Conservation (phyloP, 2,797 vertebrate genomes). For the Denticeps clupeoides region DNA sequence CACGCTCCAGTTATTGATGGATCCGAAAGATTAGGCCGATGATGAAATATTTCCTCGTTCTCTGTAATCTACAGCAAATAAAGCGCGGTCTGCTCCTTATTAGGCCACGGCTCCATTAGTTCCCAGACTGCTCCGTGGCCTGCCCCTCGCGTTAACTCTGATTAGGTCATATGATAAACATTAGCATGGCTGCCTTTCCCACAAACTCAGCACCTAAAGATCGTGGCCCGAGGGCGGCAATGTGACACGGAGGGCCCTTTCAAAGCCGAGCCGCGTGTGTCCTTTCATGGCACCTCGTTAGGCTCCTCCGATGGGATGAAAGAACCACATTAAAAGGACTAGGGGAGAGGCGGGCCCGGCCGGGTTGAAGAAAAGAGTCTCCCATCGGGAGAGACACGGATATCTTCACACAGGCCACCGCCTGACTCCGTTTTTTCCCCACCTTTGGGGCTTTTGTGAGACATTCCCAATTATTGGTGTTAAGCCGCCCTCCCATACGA, state of each 20-base stretch:
- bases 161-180: conserved; percentile 87
- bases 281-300: conserved; percentile 67
- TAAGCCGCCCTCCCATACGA: not conserved
- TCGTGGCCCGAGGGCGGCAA: conserved; percentile 60
- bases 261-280: conserved; percentile 69
- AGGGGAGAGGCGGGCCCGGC: not conserved
- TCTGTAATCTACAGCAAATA: conserved; percentile 57
- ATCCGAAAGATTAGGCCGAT: conserved; percentile 50
- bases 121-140: conserved; percentile 67
- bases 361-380: conserved; percentile 38
- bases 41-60: conserved; percentile 69
- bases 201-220: conserved; percentile 68
- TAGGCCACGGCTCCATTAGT: conserved; percentile 56
- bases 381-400: conserved; percentile 46
- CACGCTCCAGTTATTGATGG: conserved; percentile 44
- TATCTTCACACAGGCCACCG: conserved; percentile 49
- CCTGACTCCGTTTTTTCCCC: conserved; percentile 44
- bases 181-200: conserved; percentile 69
- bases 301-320: conserved; percentile 52
- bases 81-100: conserved; percentile 60
- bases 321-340: conserved; percentile 46
- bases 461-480: conserved; percentile 47
- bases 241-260: conserved; percentile 62
- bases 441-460: conserved; percentile 54
- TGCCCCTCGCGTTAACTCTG: conserved; percentile 69